Evolutionary conservation across 2,113 vertebrate genomes (phyloP), one percentile per base, ranked within the genome.

Genomic region (Chroicocephalus ridibundus): DNA sequence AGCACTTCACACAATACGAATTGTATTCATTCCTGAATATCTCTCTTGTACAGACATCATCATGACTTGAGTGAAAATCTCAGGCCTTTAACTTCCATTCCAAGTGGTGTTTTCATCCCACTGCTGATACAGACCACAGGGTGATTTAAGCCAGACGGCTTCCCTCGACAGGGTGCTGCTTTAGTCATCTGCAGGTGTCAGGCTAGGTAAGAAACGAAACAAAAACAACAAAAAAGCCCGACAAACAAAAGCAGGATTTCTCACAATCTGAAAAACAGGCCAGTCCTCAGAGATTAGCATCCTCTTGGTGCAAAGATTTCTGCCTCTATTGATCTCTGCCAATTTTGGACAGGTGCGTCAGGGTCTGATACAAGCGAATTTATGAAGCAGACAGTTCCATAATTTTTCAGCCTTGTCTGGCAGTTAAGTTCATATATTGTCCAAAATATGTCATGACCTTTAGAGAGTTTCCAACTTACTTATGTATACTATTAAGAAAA

Each of bases 361-460:
- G 20, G 31, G 32, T 89, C 66, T 76, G 25, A 92, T 46, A 75
- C 12, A 94, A 93, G 34, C 6, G 40, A 96, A 83, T 96, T 96
- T 80, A 82, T 88, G 88, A 88, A 93, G 61, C 40, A 95, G 71
- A 61, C 13, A 88, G 22, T 94, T 90, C 34, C 47, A 40, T 71
- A 52, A 26, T n/a, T 86, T 94, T 97, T 95, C 94, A 90, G 19
- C 22, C 47, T 95, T 94, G 47, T 65, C 62, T 94, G 75, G 22
- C 21, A 92, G 70, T 88, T 85, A 36, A 89, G 36, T 94, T 95
- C 26, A 72, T 81, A 77, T 54, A 34, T 40, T 94, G 38, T 88
- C 88, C 74, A 79, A 96, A 97, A 88, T 61, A 64, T 78, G 34
- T 64, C 46, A 76, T 52, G 40, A 93, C 40, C 15, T 97, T 94